Conservation (phyloP, 1,140 invertebrate genomes). For the Thereuonema tuberculata region DNA sequence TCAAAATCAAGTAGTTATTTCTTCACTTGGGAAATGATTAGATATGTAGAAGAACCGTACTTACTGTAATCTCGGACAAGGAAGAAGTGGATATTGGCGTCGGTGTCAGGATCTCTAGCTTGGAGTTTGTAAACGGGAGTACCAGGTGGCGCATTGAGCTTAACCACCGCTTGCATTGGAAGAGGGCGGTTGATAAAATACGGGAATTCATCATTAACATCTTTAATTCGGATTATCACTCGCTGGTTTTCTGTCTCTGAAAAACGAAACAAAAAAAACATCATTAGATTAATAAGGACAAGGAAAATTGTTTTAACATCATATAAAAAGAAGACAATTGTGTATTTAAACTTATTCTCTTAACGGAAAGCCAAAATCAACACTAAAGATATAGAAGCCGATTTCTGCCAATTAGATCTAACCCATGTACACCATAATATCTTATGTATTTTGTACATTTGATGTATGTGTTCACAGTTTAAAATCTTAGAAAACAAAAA, state of each 20-base stretch:
- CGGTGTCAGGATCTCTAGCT: conserved; percentile 84
- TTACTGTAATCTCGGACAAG: conserved; percentile 74
- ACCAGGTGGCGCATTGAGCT: conserved; percentile 83
- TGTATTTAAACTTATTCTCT: neutral
- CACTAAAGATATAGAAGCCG: no score
- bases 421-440: no score
- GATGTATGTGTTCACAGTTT: no score
- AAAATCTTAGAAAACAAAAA: no score
- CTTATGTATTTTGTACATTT: no score
- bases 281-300: neutral
- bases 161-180: conserved; percentile 92
- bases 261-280: conserved; percentile 27
- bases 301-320: neutral
- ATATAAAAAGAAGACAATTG: neutral
- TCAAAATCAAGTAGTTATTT: no score
- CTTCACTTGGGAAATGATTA: no score
- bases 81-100: conserved; percentile 90
- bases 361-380: no score
- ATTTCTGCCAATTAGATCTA: no score
- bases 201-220: conserved; percentile 89
- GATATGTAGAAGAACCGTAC: conserved; percentile 16
- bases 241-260: conserved; percentile 85
- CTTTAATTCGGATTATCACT: conserved; percentile 85
- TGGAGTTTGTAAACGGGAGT: conserved; percentile 91
- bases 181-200: conserved; percentile 87